phyloP scores from a whole-genome alignment of 2,888 invertebrate genomes.

The Deilephila porcellus region DNA sequence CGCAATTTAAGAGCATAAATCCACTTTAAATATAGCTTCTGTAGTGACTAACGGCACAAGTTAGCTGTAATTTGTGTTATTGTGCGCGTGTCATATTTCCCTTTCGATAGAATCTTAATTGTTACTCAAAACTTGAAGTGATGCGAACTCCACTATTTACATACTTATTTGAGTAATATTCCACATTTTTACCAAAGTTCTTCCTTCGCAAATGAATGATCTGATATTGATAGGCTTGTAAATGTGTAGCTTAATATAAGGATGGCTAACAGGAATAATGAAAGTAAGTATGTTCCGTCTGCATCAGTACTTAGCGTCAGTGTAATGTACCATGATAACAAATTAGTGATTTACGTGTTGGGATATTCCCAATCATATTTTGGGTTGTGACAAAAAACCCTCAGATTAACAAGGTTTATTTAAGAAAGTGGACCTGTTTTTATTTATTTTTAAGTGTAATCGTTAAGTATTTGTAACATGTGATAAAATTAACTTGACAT shows the following conservation, averaged over 20 bases:
- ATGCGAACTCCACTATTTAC: neutral
- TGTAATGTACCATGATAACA: neutral
- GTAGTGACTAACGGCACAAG: neutral
- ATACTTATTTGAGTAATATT: neutral
- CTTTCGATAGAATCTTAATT: neutral
- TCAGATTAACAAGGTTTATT: neutral
- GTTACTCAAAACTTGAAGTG: neutral
- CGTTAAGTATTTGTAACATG: constrained; percentile 8
- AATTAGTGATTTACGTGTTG: neutral
- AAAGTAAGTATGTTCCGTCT: neutral
- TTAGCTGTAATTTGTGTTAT: neutral
- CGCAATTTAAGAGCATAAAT: neutral
- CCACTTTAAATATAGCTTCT: neutral
- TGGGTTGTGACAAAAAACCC: neutral
- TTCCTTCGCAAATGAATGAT: constrained; percentile 2
- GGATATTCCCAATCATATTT: neutral
- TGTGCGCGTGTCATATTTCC: neutral
- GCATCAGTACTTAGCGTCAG: neutral
- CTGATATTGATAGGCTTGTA: neutral
- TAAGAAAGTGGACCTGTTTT: neutral
- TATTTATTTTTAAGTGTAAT: neutral
- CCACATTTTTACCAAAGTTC: neutral
- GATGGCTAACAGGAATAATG: neutral
- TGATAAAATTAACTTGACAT: constrained; percentile 10
- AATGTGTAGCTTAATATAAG: neutral